Evolutionary conservation across 1,140 invertebrate genomes (phyloP), one percentile per base, ranked within the genome.

Genomic region (Drosophila triauraria): DNA sequence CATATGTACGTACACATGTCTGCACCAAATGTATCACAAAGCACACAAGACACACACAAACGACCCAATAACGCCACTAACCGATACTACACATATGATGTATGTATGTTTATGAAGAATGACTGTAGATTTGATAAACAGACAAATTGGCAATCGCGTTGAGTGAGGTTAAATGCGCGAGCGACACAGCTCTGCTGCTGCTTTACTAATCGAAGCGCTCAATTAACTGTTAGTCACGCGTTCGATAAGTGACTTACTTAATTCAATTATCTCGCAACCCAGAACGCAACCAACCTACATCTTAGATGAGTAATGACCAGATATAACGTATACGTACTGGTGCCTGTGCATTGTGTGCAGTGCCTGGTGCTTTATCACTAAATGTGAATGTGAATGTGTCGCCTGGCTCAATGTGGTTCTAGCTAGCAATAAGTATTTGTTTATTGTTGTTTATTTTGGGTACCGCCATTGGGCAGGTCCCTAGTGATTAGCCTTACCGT

Each of bases 161-260:
- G 20, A 54, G 60, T 82, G 68, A 88, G 84, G 83, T 83, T 87
- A 83, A 83, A 42, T 83, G 72, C 53, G 62, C 71, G 54, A 15
- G 32, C 35, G 71, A 63, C 51, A 40, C 67, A 70, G 9, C 30
- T 13, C 32, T 54, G 35, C 35, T 38, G 35, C 35, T 38, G 35
- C 35, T 38, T 70, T 77, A 81, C 67, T 84, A 88, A 88, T 90
- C 84, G 77, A 88, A 77, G 84, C 68, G 44, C 74, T 68, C 84
- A 88, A 90, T 90, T 88, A 88, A 79, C 64, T 75, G 65, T 88
- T 88, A 90, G 84, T 90, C 84, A 88, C 85, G 84, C 69, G 78
- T 88, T 83, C 76, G 85, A 88, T 90, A 90, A 87, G 77, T 90
- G 84, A 84, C 80, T 88, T 88, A 84, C 84, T 84, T 88, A 88